Evolutionary conservation across 2,888 invertebrate genomes (phyloP), one percentile per base, ranked within the genome.

Genomic region (Colostygia pectinataria): DNA sequence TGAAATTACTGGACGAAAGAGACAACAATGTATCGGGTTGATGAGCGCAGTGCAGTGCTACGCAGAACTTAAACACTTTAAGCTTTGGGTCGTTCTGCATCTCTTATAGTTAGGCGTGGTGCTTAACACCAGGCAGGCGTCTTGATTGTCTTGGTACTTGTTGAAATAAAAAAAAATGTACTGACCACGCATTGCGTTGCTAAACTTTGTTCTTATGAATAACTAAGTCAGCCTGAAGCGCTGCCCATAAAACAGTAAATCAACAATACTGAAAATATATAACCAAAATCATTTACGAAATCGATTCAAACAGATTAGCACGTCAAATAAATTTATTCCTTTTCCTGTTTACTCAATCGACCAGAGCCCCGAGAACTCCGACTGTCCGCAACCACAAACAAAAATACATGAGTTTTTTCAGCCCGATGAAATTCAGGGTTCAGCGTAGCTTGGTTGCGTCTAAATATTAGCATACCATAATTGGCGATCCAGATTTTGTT

Each of bases 381-480:
- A 32, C 10, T 20, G 10, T 27, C 10, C 24, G n/a, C 6, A 20
- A 8, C 20, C 2, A 25, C 9, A 13, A 10, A 7, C 2, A 27
- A 8, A 20, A 28, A 14, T 18, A 24, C 27, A 28, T 7, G 15
- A 28, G 9, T 5, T 33, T 23, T 28, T 25, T 31, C 1, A 9
- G 13, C 32, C 13, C 12, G 1, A 24, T 31, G 10, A 23, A 23
- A 34, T 28, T 12, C 23, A 34, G n/a, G 10, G 39, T 2, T 40
- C 46, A 40, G 8, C 20, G 8, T 14, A 33, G 14, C 23, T n/a
- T 41, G 40, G 40, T 23, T 28, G 38, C 1, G 8, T 39, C 7
- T 18, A 43, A 43, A 54, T 31, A 71, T 70, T 76, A 63, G 59
- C 74, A 71, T 72, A 66, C 32, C 51, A 58, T 70, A 64, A 77